phyloP scores from a whole-genome alignment of 1,140 invertebrate species.

The Drosophila bifasciata region DNA sequence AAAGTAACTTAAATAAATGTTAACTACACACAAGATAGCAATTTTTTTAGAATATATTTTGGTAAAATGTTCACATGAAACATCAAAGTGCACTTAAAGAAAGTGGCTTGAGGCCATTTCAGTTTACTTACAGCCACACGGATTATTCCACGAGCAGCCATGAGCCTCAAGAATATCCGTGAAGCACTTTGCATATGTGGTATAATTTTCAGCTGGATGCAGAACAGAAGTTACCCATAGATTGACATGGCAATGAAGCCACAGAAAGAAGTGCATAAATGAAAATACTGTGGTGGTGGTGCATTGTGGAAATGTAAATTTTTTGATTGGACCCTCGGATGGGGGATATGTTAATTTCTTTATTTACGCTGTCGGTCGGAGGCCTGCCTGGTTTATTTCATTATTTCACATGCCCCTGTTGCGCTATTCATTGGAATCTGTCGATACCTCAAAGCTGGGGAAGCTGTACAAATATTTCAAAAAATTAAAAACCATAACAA shows the following conservation, averaged over 20 bases:
- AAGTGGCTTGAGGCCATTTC: slow-evolving; percentile 15
- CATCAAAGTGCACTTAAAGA: slow-evolving; percentile 49
- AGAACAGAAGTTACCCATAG: slow-evolving; percentile 12
- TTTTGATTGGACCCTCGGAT: slow-evolving; percentile 27
- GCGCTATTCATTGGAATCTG: too few species aligned
- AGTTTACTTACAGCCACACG: too few species aligned
- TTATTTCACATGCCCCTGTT: too few species aligned
- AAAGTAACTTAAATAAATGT: slow-evolving; percentile 42
- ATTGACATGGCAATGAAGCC: slow-evolving; percentile 14
- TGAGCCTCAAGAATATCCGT: too few species aligned
- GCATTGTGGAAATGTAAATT: slow-evolving; percentile 21
- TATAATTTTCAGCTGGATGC: slow-evolving; percentile 3
- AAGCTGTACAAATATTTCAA: slow-evolving; percentile 25
- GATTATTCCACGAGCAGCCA: slow-evolving; percentile 1
- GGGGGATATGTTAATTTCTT: slow-evolving; percentile 19
- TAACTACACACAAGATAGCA: slow-evolving; percentile 39
- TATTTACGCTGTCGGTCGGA: not conserved
- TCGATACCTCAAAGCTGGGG: not conserved
- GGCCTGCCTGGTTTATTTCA: too few species aligned
- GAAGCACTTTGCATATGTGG: slow-evolving; percentile 4
- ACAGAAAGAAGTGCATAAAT: not conserved
- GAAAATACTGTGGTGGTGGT: not conserved
- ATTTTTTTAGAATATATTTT: slow-evolving; percentile 28
- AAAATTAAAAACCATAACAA: slow-evolving; percentile 49
- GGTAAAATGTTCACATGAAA: slow-evolving; percentile 27